Percentiles rank a stretch among this genome's conserved stretches.
Evolutionary conservation across 2,888 invertebrate genomes (phyloP).

Genomic region (Leptopilina myrica): DNA sequence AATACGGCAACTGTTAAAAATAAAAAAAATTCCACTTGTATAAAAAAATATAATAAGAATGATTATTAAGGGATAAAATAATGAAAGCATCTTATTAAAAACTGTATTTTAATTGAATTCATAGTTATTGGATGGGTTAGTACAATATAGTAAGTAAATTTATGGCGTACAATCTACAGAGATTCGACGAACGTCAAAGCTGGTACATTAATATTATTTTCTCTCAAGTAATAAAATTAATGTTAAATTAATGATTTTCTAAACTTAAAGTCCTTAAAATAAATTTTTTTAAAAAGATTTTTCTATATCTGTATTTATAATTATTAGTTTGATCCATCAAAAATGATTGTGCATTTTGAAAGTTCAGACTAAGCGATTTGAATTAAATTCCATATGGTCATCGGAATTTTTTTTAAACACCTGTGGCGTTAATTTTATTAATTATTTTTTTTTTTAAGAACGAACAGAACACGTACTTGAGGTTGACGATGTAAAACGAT

Average conservation of each 20-base stretch:
- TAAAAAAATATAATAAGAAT: background rate
- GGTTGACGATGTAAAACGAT: conserved; percentile 76
- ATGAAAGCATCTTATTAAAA: conserved; percentile 3
- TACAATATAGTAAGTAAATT: conserved; percentile 5
- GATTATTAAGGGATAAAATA: background rate
- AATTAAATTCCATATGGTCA: conserved; percentile 1
- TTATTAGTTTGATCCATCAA: conserved; percentile 2
- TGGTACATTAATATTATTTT: background rate
- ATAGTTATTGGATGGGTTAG: background rate
- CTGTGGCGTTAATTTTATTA: background rate
- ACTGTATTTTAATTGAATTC: conserved; percentile 17
- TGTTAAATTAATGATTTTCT: background rate
- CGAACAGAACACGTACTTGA: conserved; percentile 69
- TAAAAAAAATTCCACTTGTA: background rate
- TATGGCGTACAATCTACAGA: conserved; percentile 4
- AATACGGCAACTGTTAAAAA: too few relatives aligned
- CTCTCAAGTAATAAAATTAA: background rate
- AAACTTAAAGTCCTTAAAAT: background rate
- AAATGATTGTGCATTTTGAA: background rate
- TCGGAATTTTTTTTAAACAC: background rate
- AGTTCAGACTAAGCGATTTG: background rate
- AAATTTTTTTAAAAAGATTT: background rate
- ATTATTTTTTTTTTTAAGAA: conserved; percentile 65
- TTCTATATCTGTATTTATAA: background rate
- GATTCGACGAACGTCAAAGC: background rate